phyloP scores from a whole-genome alignment of 2,797 vertebrate genomes.

The Cyprinella venusta region DNA sequence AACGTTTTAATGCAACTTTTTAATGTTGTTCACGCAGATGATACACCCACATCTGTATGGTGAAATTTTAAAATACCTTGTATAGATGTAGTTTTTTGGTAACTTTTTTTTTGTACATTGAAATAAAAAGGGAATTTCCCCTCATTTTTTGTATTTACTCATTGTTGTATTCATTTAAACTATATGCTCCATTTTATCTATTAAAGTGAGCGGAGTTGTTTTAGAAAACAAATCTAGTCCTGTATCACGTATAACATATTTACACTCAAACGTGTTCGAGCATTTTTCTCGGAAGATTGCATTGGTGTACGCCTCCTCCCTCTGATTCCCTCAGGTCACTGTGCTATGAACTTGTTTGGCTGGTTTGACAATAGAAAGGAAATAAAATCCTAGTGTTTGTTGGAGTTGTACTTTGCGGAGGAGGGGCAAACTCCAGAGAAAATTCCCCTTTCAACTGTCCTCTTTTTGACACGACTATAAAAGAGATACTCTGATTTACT shows the following conservation, averaged over 20 bases:
- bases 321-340: slow-evolving; percentile 60
- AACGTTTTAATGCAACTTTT: neutral
- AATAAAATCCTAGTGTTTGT: slow-evolving; percentile 77
- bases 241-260: neutral
- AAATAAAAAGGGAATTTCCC: slow-evolving; percentile 38
- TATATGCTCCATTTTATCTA: neutral
- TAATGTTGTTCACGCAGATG: neutral
- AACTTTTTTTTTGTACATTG: slow-evolving; percentile 39
- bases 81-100: neutral
- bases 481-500: neutral
- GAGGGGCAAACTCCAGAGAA: slow-evolving; percentile 48
- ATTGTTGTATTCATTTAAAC: neutral
- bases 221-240: neutral
- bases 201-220: neutral
- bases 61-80: slow-evolving; percentile 19
- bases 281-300: slow-evolving; percentile 42
- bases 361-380: slow-evolving; percentile 78
- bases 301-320: slow-evolving; percentile 33
- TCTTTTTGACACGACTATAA: neutral
- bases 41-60: neutral
- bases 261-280: neutral
- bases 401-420: slow-evolving; percentile 60
- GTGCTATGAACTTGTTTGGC: slow-evolving; percentile 77
- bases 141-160: slow-evolving; percentile 9
- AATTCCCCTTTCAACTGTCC: slow-evolving; percentile 47